Base-by-base conservation (phyloP, 2,888 invertebrate species). In the Lepidochrysops patricia region DNA sequence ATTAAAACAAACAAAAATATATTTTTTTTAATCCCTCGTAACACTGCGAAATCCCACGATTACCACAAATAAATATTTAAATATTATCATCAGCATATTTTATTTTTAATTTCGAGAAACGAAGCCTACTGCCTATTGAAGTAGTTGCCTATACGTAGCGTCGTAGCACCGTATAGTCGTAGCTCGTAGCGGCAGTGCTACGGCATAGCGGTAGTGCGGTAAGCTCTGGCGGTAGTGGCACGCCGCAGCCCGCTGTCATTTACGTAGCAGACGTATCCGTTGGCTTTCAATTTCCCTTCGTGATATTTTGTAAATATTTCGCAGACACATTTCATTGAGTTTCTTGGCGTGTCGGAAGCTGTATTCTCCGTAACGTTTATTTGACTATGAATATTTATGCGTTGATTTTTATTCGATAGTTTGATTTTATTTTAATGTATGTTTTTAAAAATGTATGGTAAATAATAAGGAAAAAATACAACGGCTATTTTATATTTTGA, bases 181-280 rank as follows among this genome's bases (percentile, higher is more conserved):
- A 54, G 54, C 54, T 32, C 58, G 50, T 58, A 50, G 58, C 50
- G 58, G 58, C 35, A n/a, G n/a, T n/a, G n/a, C n/a, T n/a, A n/a
- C 49, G 58, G 34, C 35, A 35, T 35, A 58, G 58, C 35, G 58
- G 34, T 34, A n/a, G 29, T 13, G 58, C 50, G 50, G 57, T 19
- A 35, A 13, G n/a, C 12, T 19, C 19, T 43, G 50, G 54, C 32
- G 25, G n/a, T 23, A 43, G 43, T 43, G 50, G 54, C 32, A 19
- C 54, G 54, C 54, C 27, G 19, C 29, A n/a, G 54, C 19, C 54
- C 32, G 54, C 54, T 54, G 54, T 54, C 54, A 54, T 54, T 54
- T 54, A 32, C 29, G 54, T 4, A 29, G 12, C 32, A 29, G 15
- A 32, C 54, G 32, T 54, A 54, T 54, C 54, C 54, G 54, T 19